Percentiles rank a stretch among this genome's conserved stretches.
Evolutionary conservation across 2,888 invertebrate species (phyloP).

Genomic region (Incurvaria masculella): DNA sequence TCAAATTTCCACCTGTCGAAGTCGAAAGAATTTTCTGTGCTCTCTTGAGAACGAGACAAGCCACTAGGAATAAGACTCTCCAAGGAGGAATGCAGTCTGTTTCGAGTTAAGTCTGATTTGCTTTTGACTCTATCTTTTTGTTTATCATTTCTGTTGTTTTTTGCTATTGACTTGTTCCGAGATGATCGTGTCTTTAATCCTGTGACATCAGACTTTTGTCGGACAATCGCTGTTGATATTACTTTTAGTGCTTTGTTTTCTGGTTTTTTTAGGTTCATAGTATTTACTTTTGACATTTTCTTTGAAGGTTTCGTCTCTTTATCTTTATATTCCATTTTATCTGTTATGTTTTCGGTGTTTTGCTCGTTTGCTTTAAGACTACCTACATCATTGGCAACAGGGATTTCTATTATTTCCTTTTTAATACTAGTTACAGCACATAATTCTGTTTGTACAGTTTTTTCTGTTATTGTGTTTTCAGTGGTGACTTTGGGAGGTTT

Average conservation of each 20-base stretch:
- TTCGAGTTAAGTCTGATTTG: conserved; percentile 32
- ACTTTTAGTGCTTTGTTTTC: not conserved
- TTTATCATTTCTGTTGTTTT: conserved; percentile 32
- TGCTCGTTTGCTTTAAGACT: no score
- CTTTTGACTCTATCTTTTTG: conserved; percentile 24
- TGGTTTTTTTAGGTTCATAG: not conserved
- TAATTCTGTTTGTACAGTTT: no score
- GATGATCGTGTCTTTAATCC: conserved; percentile 50
- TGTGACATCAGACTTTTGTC: conserved; percentile 62
- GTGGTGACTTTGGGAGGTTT: no score
- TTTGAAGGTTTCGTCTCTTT: not conserved
- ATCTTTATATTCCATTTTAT: not conserved
- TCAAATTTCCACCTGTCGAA: conserved; percentile 48
- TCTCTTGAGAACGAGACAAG: conserved; percentile 41
- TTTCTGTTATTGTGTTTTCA: no score
- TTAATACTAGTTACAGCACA: no score
- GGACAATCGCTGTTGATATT: conserved; percentile 29
- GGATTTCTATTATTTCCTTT: no score
- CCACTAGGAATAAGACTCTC: conserved; percentile 42
- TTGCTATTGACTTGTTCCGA: conserved; percentile 27
- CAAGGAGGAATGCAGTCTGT: conserved; percentile 42
- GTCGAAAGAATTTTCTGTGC: conserved; percentile 39
- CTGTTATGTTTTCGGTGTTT: no score
- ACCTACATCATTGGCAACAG: no score
- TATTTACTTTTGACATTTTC: not conserved